Evolutionary conservation across 2,888 invertebrate genomes (phyloP), one percentile per base, ranked within the genome.

Genomic region (Anarsia innoxiella): DNA sequence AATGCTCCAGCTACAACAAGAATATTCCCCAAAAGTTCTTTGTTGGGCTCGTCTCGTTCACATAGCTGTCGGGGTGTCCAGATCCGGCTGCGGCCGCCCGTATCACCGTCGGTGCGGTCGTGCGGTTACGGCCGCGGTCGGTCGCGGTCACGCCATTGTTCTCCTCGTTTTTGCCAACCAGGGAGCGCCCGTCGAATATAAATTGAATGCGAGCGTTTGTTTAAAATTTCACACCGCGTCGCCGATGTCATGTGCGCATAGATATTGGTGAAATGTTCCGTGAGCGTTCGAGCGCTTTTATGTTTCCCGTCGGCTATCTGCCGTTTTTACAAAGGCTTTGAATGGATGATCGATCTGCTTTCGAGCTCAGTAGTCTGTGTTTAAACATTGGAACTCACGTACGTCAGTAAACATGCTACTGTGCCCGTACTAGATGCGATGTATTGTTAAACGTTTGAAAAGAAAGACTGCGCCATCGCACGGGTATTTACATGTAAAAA

Each of bases 191-290:
- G 54, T 56, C 55, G 68, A 61, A 70, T 70, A 65, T 68, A 69
- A 71, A 71, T 35, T 70, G 63, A 63, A 66, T 63, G 57, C 51
- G 53, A 55, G 44, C 58, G 59, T 64, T 67, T 61, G 64, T 66
- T 69, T 66, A 64, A 66, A 66, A 64, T 66, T 70, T 68, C 63
- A 64, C 59, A 58, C 54, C 46, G 59, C 56, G 53, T 51, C 49
- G 46, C 27, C 33, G 36, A 16, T 37, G 37, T 49, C 48, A 51
- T 53, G 52, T 42, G 55, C 46, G 52, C 51, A 49, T 54, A 51
- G 58, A 55, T 62, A 64, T 51, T 45, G 51, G 47, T 33, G 48
- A 51, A 54, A 49, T 41, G 45, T 48, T 42, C 54, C 48, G 37
- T 41, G 43, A 40, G 44, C 46, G 38, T 31, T n/a, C n/a, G n/a